phyloP scores from a whole-genome alignment of 2,113 vertebrate genomes.

The Platichthys stellatus region DNA sequence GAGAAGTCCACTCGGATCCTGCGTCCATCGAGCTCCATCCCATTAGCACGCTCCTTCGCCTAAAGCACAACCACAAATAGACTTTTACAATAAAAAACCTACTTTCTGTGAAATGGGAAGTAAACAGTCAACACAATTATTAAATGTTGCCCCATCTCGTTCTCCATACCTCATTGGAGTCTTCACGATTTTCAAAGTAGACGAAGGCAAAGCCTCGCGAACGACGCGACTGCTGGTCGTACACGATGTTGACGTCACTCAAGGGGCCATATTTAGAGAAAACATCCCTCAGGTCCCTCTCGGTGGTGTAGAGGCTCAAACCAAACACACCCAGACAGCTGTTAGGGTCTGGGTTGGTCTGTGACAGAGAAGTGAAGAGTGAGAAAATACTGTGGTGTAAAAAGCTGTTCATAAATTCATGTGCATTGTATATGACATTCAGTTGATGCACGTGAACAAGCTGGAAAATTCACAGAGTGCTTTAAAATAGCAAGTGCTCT shows the following conservation, averaged over 20 bases:
- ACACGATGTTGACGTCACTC: constrained; percentile 93
- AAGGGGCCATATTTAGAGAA: constrained; percentile 95
- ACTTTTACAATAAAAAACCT: not conserved
- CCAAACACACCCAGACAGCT: constrained; percentile 95
- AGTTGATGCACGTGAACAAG: no score
- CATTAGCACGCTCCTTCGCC: constrained; percentile 86
- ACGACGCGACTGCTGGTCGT: constrained; percentile 93
- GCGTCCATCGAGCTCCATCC: constrained; percentile 93
- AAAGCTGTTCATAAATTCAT: not conserved
- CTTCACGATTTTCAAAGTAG: constrained; percentile 93
- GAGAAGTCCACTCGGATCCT: constrained; percentile 93
- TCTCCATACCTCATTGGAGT: constrained; percentile 91
- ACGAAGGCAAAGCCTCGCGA: constrained; percentile 97
- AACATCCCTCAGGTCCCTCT: constrained; percentile 94
- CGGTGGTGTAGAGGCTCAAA: constrained; percentile 95
- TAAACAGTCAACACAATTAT: not conserved
- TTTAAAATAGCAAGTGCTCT: no score
- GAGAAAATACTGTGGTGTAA: not conserved
- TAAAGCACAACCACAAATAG: constrained; percentile 3
- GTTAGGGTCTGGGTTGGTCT: constrained; percentile 96
- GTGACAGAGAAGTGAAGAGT: not conserved
- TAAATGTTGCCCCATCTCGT: not conserved
- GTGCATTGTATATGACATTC: no score
- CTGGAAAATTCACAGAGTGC: no score
- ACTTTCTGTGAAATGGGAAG: not conserved